A percentile compares a stretch with the other conserved stretches of the same genome.
Evolutionary conservation across 1,140 invertebrate genomes (phyloP).

Genomic region (Nomia melanderi): DNA sequence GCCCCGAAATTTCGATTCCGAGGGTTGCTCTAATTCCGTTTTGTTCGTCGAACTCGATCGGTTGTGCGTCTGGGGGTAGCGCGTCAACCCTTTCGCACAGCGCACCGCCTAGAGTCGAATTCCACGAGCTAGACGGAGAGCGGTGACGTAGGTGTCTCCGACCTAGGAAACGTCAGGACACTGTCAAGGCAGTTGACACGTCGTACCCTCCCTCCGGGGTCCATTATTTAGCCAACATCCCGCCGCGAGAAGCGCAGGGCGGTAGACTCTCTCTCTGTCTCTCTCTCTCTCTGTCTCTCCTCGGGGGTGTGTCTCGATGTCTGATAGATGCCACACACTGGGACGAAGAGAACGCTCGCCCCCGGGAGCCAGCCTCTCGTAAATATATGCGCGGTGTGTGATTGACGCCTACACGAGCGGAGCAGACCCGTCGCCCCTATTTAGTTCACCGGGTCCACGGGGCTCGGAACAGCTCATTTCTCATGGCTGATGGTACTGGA

Average conservation of each 20-base stretch:
- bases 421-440: slow-evolving; percentile 51
- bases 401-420: slow-evolving; percentile 79
- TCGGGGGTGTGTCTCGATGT: slow-evolving; percentile 62
- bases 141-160: slow-evolving; percentile 42
- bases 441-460: slow-evolving; percentile 35
- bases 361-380: slow-evolving; percentile 43
- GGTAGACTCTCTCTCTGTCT: slow-evolving; percentile 43
- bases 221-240: slow-evolving; percentile 80
- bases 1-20: too few relatives aligned
- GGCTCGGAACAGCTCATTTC: slow-evolving; percentile 43
- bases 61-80: background rate
- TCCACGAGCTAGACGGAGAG: slow-evolving; percentile 36
- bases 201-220: slow-evolving; percentile 70
- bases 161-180: slow-evolving; percentile 70
- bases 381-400: slow-evolving; percentile 75
- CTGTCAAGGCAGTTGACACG: slow-evolving; percentile 79
- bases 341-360: slow-evolving; percentile 49
- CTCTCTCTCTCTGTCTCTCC: background rate
- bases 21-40: slow-evolving; percentile 8
- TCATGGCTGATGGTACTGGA: slow-evolving; percentile 5
- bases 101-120: slow-evolving; percentile 56
- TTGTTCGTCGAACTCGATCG: background rate
- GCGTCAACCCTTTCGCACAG: background rate
- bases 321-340: slow-evolving; percentile 62
- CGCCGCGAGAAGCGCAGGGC: slow-evolving; percentile 58